Evolutionary conservation across 2,888 invertebrate genomes (phyloP).

Genomic region (Cinara cedri): DNA sequence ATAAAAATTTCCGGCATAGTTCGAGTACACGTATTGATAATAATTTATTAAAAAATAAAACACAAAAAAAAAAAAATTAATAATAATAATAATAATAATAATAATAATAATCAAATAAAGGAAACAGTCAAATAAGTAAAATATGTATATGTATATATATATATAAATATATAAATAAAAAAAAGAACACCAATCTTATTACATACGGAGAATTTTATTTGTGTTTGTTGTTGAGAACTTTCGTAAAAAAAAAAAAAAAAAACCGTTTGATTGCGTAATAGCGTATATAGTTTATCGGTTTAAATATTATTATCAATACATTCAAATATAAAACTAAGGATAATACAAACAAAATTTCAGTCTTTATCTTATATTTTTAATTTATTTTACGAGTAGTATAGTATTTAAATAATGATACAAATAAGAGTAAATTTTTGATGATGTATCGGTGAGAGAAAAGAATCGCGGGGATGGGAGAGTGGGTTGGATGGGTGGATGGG

Average conservation of each 20-base stretch:
- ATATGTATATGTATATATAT: background rate
- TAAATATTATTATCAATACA: background rate
- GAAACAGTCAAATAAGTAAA: conserved; percentile 20
- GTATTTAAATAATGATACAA: conserved; percentile 15
- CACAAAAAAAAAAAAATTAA: no score
- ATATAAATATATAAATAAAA: conserved; percentile 24
- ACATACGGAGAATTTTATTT: background rate
- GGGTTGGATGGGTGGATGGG: background rate
- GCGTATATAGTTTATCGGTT: no score
- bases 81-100: no score
- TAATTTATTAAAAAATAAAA: no score
- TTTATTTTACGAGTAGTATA: background rate
- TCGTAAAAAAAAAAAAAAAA: background rate
- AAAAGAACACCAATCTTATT: conserved; percentile 14
- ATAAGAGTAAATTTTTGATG: conserved; percentile 27
- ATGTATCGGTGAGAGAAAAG: background rate
- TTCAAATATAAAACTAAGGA: conserved; percentile 47
- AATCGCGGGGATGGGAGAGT: background rate
- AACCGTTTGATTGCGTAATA: conserved; percentile 28
- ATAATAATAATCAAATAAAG: no score
- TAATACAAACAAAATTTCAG: conserved; percentile 52
- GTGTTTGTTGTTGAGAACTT: conserved; percentile 1
- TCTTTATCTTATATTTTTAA: conserved; percentile 33
- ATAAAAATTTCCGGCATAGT: no score
- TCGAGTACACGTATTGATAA: no score